A percentile compares a stretch with the other conserved stretches of the same genome.
phyloP scores from a whole-genome alignment of 2,888 invertebrate species.

The Hybos culiciformis region DNA sequence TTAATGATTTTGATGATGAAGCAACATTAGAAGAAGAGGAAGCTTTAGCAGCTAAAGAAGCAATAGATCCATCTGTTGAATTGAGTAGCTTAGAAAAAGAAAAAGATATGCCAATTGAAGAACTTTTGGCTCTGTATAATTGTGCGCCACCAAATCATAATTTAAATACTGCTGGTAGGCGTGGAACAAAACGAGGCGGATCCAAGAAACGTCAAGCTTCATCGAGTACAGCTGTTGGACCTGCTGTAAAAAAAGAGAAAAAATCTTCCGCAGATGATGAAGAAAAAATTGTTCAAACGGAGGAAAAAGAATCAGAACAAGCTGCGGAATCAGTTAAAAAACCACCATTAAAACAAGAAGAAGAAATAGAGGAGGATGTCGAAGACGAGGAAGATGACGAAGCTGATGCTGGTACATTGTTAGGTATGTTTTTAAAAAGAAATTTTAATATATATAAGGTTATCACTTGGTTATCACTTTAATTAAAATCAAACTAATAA shows the following conservation, averaged over 20 bases:
- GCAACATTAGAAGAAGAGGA: constrained; percentile 94
- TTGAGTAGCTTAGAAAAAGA: constrained; percentile 78
- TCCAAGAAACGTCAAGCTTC: neutral
- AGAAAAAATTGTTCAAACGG: constrained; percentile 3
- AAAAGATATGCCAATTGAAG: constrained; percentile 92
- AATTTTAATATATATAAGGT: neutral
- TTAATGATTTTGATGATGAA: constrained; percentile 96
- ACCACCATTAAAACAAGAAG: constrained; percentile 16
- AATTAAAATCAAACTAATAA: constrained; percentile 12
- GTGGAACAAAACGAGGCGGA: neutral
- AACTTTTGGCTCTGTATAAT: constrained; percentile 80
- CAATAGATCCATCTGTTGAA: constrained; percentile 75
- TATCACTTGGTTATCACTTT: neutral
- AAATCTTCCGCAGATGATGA: constrained; percentile 1
- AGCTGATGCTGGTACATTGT: neutral
- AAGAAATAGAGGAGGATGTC: constrained; percentile 14
- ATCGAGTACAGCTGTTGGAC: neutral
- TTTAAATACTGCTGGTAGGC: constrained; percentile 8
- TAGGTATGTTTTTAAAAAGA: neutral
- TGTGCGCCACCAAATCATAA: constrained; percentile 39
- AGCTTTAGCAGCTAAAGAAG: constrained; percentile 76
- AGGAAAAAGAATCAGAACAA: neutral
- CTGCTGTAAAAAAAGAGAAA: constrained; percentile 17
- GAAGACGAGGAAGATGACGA: neutral
- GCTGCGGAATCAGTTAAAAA: neutral